Evolutionary conservation across 2,888 invertebrate genomes (phyloP), one percentile per base, ranked within the genome.

Genomic region (Dryocosmus kuriphilus): DNA sequence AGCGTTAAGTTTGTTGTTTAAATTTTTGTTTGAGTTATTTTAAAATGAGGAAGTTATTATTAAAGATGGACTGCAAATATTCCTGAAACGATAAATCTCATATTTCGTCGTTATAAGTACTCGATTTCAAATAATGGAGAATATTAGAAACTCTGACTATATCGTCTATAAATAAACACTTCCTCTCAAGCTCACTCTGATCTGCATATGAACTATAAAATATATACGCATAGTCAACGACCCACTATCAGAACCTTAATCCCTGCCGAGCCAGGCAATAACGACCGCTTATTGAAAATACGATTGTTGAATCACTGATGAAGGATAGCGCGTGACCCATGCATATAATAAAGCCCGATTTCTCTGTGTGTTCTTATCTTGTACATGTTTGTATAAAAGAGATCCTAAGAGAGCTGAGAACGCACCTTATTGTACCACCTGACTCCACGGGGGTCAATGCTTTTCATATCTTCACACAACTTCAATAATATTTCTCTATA

Each of bases 391-490:
- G 32, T 30, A 51, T 71, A 71, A n/a, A 27, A 71, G 27, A 30
- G 71, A 27, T 51, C 46, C 51, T n/a, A 30, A 74, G 80, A 84
- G 82, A 87, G 86, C 88, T 88, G 86, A 85, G 87, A 86, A 87
- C 85, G 85, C 84, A 83, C 82, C 82, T 82, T 81, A 85, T 80
- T 84, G 82, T 82, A 84, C 84, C 86, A 83, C 85, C 85, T 84
- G 86, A 83, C 87, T 79, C 86, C 79, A 86, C 86, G 84, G 88
- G 88, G 88, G 85, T 81, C 88, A 88, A 88, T 82, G 87, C 83
- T 80, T 86, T 85, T 87, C 88, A 88, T 79, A 73, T 76, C 57
- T 57, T 27, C 51, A 62, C n/a, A 41, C 8, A 8, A 27, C 19
- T 30, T 27, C 16, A 71, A 51, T 27, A 27, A 71, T n/a, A n/a